Base-by-base conservation (phyloP, 2,113 vertebrate genomes). In the Cyanistes caeruleus region DNA sequence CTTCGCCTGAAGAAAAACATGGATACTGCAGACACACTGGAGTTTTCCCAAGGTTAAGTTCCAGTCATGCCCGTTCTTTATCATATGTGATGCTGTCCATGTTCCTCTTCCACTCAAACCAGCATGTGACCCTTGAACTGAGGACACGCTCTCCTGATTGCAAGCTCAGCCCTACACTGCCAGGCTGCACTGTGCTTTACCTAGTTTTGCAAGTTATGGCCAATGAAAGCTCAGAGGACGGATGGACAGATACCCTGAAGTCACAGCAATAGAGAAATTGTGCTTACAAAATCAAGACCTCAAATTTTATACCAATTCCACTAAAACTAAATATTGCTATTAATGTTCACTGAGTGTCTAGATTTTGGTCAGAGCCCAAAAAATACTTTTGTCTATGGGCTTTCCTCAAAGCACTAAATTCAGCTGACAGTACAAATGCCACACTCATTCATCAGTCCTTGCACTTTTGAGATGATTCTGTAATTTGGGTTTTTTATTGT, bases 1-100 rank as follows among this genome's bases (percentile, higher is more conserved):
- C 22, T 39, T 52, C 0, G 0, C 3, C 49, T 73, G 37, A 67
- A 55, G 35, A 15, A 7, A 28, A 65, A 79, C 0, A 80, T 23
- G 69, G 35, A 76, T 65, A 67, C 27, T 13, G 17, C 3, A 6
- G 35, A 22, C n/a, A 84, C 24, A 27, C 12, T 15, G 41, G 33
- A 70, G 28, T 39, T 37, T 81, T 72, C 49, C 27, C 49, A 67
- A 95, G 83, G 30, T 18, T 59, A 48, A 59, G 18, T 43, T 84
- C 48, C 52, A 90, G 67, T 28, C 0, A 0, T 65, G 51, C 31
- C 53, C 2, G 3, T 87, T 60, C 53, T 82, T 79, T 16, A 79
- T 65, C 30, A 9, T 31, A 37, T 13, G 13, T 0, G 2, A 83
- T n/a, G 41, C 70, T 76, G 28, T 30, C 53, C 39, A 16, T 13